A percentile compares a stretch with the other conserved stretches of the same genome.
These are phyloP conservation scores for Oikopleura dioica DNA, from an alignment of 23 tunicate species.

Conservation along the genomic window DNA sequence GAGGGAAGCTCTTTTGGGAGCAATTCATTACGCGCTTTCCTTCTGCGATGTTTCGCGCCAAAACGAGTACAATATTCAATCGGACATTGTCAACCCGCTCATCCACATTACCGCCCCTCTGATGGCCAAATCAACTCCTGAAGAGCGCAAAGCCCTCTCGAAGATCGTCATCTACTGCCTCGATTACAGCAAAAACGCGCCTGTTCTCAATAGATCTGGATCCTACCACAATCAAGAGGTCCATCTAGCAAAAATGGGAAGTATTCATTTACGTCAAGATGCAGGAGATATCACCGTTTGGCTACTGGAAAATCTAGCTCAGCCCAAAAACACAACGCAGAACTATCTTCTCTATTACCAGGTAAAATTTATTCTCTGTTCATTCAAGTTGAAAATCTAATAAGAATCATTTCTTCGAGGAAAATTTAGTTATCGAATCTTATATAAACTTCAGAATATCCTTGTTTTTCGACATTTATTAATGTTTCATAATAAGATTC, in stretches of 20 bases:
- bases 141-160: too few relatives aligned
- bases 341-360: constrained; percentile 1
- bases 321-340: not conserved
- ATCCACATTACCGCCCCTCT: too few relatives aligned
- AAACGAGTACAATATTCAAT: not conserved
- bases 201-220: too few relatives aligned
- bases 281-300: constrained; percentile 4
- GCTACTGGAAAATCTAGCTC: not conserved
- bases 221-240: too few relatives aligned
- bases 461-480: not conserved
- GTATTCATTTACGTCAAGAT: too few relatives aligned
- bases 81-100: not conserved
- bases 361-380: too few relatives aligned
- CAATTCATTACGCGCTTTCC: not conserved
- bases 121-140: too few relatives aligned
- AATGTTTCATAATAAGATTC: not conserved
- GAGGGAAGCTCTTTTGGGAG: not conserved
- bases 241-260: too few relatives aligned
- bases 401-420: too few relatives aligned
- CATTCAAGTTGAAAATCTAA: too few relatives aligned
- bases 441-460: not conserved
- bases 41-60: not conserved
- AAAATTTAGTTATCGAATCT: not conserved
- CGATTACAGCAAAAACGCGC: too few relatives aligned
- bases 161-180: too few relatives aligned